Percentiles rank a stretch among this genome's conserved stretches.
These are phyloP conservation scores for Liparis tanakae DNA, from an alignment of 2,797 vertebrate species.

Conservation along the genomic window DNA sequence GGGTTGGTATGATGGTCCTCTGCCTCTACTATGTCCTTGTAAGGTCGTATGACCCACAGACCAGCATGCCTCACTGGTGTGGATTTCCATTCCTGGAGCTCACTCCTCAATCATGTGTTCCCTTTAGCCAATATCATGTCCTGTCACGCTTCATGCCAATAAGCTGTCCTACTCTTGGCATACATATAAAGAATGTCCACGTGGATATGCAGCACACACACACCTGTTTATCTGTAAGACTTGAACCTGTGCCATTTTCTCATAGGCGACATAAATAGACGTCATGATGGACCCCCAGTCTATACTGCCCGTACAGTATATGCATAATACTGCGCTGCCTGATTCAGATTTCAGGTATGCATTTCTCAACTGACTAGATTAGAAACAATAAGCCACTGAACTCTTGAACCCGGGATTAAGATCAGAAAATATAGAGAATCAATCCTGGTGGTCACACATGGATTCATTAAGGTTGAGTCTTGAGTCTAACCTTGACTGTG, in stretches of 20 bases:
- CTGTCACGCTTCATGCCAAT: slow-evolving; percentile 33
- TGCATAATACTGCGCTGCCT: slow-evolving; percentile 30
- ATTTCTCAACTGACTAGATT: slow-evolving; percentile 78
- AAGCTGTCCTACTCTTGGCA: slow-evolving; percentile 20
- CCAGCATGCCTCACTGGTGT: slow-evolving; percentile 64
- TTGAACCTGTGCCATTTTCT: slow-evolving; percentile 46
- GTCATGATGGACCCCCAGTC: slow-evolving; percentile 20
- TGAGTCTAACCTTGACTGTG: slow-evolving; percentile 33
- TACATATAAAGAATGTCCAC: slow-evolving; percentile 38
- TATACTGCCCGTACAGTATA: slow-evolving; percentile 36
- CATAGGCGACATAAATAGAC: slow-evolving; percentile 43
- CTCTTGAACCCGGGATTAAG: slow-evolving; percentile 67
- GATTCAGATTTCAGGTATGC: slow-evolving; percentile 76
- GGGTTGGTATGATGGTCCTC: slow-evolving; percentile 59
- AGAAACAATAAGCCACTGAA: slow-evolving; percentile 72
- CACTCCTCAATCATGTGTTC: slow-evolving; percentile 58
- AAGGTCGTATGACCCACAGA: slow-evolving; percentile 77
- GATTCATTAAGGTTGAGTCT: slow-evolving; percentile 15
- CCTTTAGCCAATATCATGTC: slow-evolving; percentile 54
- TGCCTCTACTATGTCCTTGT: slow-evolving; percentile 76
- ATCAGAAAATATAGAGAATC: slow-evolving; percentile 36
- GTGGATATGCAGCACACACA: slow-evolving; percentile 35
- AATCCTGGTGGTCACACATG: slow-evolving; percentile 6
- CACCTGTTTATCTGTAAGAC: slow-evolving; percentile 45
- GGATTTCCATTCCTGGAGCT: slow-evolving; percentile 75